Evolutionary conservation across 2,888 invertebrate genomes (phyloP).

Genomic region (Lithophane leautieri): DNA sequence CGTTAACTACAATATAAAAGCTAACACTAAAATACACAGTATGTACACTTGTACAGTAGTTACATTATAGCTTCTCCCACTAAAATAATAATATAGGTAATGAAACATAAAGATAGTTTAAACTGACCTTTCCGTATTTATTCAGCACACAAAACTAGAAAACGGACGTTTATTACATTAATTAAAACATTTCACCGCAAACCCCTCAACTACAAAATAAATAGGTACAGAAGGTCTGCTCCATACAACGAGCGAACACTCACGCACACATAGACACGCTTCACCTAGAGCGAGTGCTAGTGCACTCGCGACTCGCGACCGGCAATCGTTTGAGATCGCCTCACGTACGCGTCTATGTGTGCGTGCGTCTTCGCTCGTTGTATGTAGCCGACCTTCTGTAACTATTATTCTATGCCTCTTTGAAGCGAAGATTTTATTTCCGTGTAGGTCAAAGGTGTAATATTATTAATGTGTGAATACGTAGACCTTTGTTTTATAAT

Average conservation of each 20-base stretch:
- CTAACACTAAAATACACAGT: too few relatives aligned
- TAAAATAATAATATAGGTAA: neutral
- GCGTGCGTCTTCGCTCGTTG: too few relatives aligned
- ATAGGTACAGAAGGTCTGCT: neutral
- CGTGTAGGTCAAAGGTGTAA: conserved; percentile 9
- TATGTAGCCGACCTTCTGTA: conserved; percentile 4
- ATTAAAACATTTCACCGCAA: conserved; percentile 27
- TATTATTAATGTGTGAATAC: conserved; percentile 20
- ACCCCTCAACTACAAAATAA: neutral
- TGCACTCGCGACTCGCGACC: neutral
- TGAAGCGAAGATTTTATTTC: conserved; percentile 24
- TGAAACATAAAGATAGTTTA: conserved; percentile 29
- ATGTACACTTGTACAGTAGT: too few relatives aligned
- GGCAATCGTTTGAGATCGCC: neutral
- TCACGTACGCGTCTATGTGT: neutral
- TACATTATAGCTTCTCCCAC: neutral
- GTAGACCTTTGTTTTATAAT: conserved; percentile 12
- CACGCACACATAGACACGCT: neutral
- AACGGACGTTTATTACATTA: conserved; percentile 57
- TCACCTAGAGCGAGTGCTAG: neutral
- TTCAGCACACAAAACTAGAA: conserved; percentile 23
- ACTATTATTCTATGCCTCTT: neutral
- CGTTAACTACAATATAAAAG: too few relatives aligned
- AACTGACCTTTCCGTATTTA: conserved; percentile 39
- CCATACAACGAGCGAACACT: neutral